These are phyloP conservation scores for Bombylius discolor DNA, from an alignment of 2,888 invertebrate species.

Conservation along the genomic window DNA sequence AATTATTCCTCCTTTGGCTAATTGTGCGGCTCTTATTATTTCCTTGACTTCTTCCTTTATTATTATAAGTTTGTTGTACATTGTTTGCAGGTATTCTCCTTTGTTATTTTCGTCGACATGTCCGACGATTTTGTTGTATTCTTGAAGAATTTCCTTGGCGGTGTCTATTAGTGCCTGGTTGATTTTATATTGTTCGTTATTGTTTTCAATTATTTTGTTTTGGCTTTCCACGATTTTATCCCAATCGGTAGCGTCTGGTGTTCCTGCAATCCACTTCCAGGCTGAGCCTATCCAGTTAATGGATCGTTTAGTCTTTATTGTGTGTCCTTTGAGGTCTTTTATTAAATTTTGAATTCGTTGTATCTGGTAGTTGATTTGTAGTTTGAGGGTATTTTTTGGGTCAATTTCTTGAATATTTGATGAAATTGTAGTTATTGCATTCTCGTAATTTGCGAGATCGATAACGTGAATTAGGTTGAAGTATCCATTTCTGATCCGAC, in stretches of 20 bases:
- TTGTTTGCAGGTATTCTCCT: background rate
- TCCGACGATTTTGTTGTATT: background rate
- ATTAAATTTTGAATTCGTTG: background rate
- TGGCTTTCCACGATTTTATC: background rate
- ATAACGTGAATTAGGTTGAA: background rate
- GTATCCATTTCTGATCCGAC: too few species aligned
- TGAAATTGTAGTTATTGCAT: background rate
- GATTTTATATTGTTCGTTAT: conserved; percentile 1
- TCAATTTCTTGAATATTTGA: background rate
- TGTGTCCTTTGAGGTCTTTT: background rate
- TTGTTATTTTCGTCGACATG: background rate
- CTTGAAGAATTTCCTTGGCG: background rate
- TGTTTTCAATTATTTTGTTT: background rate
- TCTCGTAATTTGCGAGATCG: background rate
- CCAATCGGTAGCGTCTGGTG: conserved; percentile 2
- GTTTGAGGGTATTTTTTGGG: background rate
- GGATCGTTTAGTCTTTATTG: background rate
- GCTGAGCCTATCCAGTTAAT: background rate
- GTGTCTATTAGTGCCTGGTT: background rate
- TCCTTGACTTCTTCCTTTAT: conserved; percentile 9
- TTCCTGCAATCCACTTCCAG: conserved; percentile 3
- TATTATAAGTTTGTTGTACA: background rate
- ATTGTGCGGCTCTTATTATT: conserved; percentile 7
- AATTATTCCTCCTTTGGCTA: conserved; percentile 8
- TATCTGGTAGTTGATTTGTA: background rate